These are phyloP conservation scores for Psammodynastes pulverulentus DNA, from an alignment of 2,113 vertebrate species.

Conservation along the genomic window DNA sequence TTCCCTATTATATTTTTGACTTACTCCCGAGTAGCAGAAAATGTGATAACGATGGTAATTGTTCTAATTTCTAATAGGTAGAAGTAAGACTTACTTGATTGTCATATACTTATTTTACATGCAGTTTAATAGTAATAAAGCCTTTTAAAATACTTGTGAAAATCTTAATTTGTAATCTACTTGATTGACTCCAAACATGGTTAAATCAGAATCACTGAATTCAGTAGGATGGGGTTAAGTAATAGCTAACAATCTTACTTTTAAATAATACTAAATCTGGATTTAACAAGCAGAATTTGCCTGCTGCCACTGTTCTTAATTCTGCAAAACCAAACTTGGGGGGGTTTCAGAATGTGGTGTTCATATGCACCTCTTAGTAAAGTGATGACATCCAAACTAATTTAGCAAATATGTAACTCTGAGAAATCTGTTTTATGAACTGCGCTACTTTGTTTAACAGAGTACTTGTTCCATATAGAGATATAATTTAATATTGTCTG, in stretches of 20 bases:
- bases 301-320: background rate
- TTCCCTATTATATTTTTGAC: background rate
- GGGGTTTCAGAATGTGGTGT: background rate
- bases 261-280: background rate
- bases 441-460: background rate
- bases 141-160: background rate
- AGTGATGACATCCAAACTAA: background rate
- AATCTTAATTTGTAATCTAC: background rate
- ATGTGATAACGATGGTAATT: background rate
- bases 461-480: background rate
- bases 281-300: background rate
- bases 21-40: background rate
- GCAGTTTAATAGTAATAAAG: background rate
- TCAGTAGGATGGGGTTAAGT: background rate
- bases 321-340: background rate
- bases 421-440: background rate
- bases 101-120: background rate
- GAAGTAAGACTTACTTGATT: background rate
- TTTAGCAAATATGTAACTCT: background rate
- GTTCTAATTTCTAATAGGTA: background rate
- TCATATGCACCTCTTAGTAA: accelerated
- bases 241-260: background rate
- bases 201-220: background rate
- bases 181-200: background rate
- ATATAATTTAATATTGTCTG: background rate